A percentile compares a stretch with the other conserved stretches of the same genome.
phyloP scores from a whole-genome alignment of 2,888 invertebrate genomes.

The Odontocerum albicorne region DNA sequence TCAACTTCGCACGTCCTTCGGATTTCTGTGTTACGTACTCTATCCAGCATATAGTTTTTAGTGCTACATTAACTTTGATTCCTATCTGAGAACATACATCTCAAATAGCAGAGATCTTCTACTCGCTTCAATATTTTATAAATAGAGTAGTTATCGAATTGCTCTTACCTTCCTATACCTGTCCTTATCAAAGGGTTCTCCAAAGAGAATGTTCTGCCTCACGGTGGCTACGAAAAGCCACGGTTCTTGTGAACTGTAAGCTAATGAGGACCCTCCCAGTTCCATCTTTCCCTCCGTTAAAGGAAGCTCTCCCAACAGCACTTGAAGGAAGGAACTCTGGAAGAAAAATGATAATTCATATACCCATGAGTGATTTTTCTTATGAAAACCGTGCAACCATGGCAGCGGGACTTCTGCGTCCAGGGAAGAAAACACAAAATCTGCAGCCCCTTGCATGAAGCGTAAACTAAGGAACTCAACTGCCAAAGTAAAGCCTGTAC shows the following conservation, averaged over 20 bases:
- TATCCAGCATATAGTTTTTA: too few species aligned
- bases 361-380: too few species aligned
- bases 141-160: too few species aligned
- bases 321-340: slow-evolving; percentile 66
- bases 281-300: slow-evolving; percentile 61
- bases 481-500: too few species aligned
- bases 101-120: too few species aligned
- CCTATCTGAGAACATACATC: too few species aligned
- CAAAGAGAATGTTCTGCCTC: slow-evolving; percentile 79
- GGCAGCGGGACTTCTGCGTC: too few species aligned
- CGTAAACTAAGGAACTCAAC: neutral
- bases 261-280: slow-evolving; percentile 61
- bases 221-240: slow-evolving; percentile 76
- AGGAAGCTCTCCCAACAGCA: slow-evolving; percentile 72
- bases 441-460: neutral
- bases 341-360: slow-evolving; percentile 25
- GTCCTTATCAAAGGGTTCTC: slow-evolving; percentile 59
- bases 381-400: too few species aligned
- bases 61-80: too few species aligned
- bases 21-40: too few species aligned
- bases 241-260: slow-evolving; percentile 78
- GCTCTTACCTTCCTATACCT: slow-evolving; percentile 52
- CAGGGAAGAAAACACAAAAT: neutral
- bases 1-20: too few species aligned
- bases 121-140: too few species aligned